Base-by-base conservation (phyloP, 2,888 invertebrate genomes). In the Macropis europaea region DNA sequence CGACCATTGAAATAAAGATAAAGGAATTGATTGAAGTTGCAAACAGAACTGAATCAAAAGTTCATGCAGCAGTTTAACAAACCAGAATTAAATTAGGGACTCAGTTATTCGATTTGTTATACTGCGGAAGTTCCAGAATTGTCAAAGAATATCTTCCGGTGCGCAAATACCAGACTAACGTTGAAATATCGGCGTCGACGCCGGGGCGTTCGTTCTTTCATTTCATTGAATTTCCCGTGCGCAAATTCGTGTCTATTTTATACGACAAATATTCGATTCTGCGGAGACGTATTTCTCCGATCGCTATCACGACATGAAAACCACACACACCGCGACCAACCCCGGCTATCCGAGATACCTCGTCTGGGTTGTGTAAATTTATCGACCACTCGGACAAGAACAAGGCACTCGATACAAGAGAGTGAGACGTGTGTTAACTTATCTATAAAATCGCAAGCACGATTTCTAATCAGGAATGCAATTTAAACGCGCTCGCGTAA, bases 371-470 rank as follows among this genome's bases (percentile, higher is more conserved):
- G 71, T 73, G 66, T 61, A 73, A 73, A 73, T 73, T 73, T 73
- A 73, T 71, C 71, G 73, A 71, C 66, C 73, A 66, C 73, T 73
- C 57, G 71, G 71, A 71, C 71, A 66, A 60, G 71, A 61, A 50
- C 66, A 47, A 71, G 71, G 66, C 52, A 59, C 66, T 71, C 66
- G 71, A 73, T 71, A 57, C 64, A 30, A n/a, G 64, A 24, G 36
- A 40, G 40, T 17, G 50, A 24, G 53, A 42, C 17, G 17, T 50
- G 22, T 36, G 53, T 38, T 43, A 61, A 61, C 60, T 71, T 59
- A 50, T 56, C 56, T 26, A 34, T 26, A 71, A 73, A 71, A 61
- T 59, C 53, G 42, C 32, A n/a, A 15, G 24, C 45, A 24, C 48
- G 54, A 60, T 71, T 73, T 60, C 56, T 60, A 60, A 71, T 60